A percentile compares a stretch with the other conserved stretches of the same genome.
These are phyloP conservation scores for Macrocentrus cingulum DNA, from an alignment of 1,140 invertebrate genomes.

Conservation along the genomic window DNA sequence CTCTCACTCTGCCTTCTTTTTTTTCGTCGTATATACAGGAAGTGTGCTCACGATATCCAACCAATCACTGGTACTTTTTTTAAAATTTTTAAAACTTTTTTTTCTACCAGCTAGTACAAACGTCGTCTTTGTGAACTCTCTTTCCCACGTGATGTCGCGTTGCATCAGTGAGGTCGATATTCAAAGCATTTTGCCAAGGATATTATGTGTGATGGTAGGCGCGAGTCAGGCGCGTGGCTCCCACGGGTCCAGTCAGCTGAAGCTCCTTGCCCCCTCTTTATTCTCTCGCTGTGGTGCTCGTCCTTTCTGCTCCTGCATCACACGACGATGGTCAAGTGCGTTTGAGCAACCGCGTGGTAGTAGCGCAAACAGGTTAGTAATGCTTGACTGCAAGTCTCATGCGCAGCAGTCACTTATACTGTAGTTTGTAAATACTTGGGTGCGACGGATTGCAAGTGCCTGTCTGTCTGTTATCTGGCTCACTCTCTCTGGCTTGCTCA, in stretches of 20 bases:
- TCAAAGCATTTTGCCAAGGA: no score
- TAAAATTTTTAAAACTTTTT: no score
- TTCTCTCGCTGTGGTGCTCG: conserved; percentile 32
- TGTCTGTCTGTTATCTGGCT: no score
- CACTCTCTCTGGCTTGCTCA: not conserved
- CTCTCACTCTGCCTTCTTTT: not conserved
- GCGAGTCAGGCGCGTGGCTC: conserved; percentile 53
- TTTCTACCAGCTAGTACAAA: no score
- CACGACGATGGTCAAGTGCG: conserved; percentile 21
- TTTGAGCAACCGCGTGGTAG: not conserved
- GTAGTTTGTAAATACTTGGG: no score
- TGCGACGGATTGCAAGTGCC: no score
- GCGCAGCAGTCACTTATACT: conserved; percentile 14
- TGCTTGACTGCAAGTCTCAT: not conserved
- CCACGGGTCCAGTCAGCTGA: conserved; percentile 41
- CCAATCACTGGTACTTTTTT: no score
- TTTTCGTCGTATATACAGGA: conserved; percentile 21
- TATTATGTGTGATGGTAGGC: conserved; percentile 27
- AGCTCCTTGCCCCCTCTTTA: conserved; percentile 26
- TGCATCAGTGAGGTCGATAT: no score
- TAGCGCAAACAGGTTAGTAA: conserved; percentile 4
- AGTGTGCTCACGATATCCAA: conserved; percentile 25
- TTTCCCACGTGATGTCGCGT: conserved; percentile 15
- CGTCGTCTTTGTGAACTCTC: not conserved
- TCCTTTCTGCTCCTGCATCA: conserved; percentile 28